phyloP scores from a whole-genome alignment of 2,888 invertebrate species.

The Steinernema scapterisci region DNA sequence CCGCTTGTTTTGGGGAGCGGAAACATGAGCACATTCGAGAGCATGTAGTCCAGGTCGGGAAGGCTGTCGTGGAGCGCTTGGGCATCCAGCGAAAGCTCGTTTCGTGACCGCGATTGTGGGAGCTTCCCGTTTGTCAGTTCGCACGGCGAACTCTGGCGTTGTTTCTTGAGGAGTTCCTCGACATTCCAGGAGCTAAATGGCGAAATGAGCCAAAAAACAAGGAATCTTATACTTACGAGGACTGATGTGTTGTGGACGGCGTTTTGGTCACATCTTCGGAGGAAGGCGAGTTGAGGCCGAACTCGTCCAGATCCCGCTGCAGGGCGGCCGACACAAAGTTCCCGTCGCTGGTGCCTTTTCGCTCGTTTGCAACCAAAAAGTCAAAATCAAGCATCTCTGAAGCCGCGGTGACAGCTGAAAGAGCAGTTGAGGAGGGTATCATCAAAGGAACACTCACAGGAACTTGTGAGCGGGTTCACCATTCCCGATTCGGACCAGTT shows the following conservation, averaged over 20 bases:
- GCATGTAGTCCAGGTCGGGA: conserved; percentile 55
- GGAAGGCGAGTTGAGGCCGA: conserved; percentile 40
- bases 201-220: background rate
- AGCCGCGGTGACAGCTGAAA: conserved; percentile 35
- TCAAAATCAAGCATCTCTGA: conserved; percentile 54
- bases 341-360: conserved; percentile 12
- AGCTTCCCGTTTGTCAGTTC: conserved; percentile 24
- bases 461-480: conserved; percentile 56
- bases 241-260: background rate
- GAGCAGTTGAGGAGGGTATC: background rate
- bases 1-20: conserved; percentile 39
- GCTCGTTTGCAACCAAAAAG: conserved; percentile 47
- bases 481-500: conserved; percentile 59
- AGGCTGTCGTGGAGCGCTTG: conserved; percentile 53
- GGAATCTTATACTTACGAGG: background rate
- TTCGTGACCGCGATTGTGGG: conserved; percentile 13
- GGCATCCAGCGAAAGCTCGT: conserved; percentile 57
- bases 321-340: conserved; percentile 33
- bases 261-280: background rate
- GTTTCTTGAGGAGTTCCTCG: conserved; percentile 16
- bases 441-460: conserved; percentile 48
- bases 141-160: conserved; percentile 7
- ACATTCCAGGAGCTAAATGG: conserved; percentile 23
- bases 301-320: conserved; percentile 50
- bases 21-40: conserved; percentile 52